Percentiles rank a stretch among this genome's conserved stretches.
These are phyloP conservation scores for Minunthozetes semirufus DNA, from an alignment of 2,888 invertebrate species.

Conservation along the genomic window DNA sequence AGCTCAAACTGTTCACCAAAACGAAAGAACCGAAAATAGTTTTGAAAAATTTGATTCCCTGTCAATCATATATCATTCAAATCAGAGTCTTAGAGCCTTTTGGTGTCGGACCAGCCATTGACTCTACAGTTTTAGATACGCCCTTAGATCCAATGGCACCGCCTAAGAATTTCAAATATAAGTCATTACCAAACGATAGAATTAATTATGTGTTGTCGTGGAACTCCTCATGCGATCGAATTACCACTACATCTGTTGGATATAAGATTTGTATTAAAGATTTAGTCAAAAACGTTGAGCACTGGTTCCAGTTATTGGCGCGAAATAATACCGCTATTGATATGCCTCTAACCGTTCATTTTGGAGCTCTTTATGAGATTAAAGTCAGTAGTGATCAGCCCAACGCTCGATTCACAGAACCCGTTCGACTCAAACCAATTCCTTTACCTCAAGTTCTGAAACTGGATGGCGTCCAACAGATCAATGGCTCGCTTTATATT, in stretches of 20 bases:
- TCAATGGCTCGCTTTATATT: constrained; percentile 59
- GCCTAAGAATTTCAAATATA: constrained; percentile 60
- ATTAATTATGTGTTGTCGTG: constrained; percentile 59
- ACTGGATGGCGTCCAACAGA: constrained; percentile 56
- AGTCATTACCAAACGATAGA: constrained; percentile 39
- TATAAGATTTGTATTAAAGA: constrained; percentile 57
- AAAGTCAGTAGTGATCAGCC: constrained; percentile 50
- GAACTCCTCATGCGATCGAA: constrained; percentile 60
- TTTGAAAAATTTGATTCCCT: constrained; percentile 61
- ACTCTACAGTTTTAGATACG: constrained; percentile 56
- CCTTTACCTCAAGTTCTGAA: constrained; percentile 59
- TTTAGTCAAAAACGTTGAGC: constrained; percentile 26
- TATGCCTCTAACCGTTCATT: constrained; percentile 46
- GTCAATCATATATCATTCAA: constrained; percentile 65
- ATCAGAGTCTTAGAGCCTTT: constrained; percentile 60
- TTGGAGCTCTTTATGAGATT: constrained; percentile 55
- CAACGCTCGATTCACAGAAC: constrained; percentile 52
- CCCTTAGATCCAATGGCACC: constrained; percentile 60
- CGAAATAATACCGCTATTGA: neutral
- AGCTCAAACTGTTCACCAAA: constrained; percentile 12
- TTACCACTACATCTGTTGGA: constrained; percentile 50
- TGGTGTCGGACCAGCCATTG: constrained; percentile 57
- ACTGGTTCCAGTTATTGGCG: constrained; percentile 20
- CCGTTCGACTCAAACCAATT: constrained; percentile 55
- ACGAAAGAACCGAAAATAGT: constrained; percentile 56